Evolutionary conservation across 2,113 vertebrate genomes (phyloP), one percentile per base, ranked within the genome.

Genomic region (Prinia subflava): DNA sequence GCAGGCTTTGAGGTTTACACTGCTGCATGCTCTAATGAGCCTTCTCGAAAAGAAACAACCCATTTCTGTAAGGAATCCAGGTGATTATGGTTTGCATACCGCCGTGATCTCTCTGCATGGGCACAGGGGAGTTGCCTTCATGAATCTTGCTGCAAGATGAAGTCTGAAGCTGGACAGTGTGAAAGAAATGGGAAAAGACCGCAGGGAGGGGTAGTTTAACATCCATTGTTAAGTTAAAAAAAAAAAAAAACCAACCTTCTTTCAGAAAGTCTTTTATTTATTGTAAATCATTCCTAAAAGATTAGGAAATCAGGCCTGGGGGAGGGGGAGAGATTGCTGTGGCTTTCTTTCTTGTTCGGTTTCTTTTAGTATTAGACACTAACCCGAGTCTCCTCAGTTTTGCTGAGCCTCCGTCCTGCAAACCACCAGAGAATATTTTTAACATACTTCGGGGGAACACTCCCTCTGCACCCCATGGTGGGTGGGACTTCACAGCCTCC

Each of bases 251-350:
- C n/a, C n/a, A n/a, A 0, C 9, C 49, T 91, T 85, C 55, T 90
- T 74, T 94, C 83, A 88, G 52, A 92, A 81, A 84, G 39, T 67
- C 83, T 96, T 95, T 89, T 60, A 92, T 83, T 92, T 91, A 90
- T 91, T 92, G 57, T 90, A 92, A 93, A 92, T 91, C 76, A 94
- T 94, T 94, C 86, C 88, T 89, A 92, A 92, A 88, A 86, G 80
- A 89, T 95, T 93, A 94, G 76, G 89, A 94, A 94, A 95, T 90
- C 68, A 47, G 69, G 71, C 80, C 60, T 81, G 89, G 68, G 50
- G 86, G 83, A 90, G 73, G 88, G 49, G 69, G 12, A 70, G 42
- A 59, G 67, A 83, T 73, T 53, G 59, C 60, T 93, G 76, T 75
- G 83, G 55, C 77, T 78, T 93, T 6, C 71, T 94, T 83, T 94